Base-by-base conservation (phyloP, 2,888 invertebrate species). In the Gnatocerus cornutus region DNA sequence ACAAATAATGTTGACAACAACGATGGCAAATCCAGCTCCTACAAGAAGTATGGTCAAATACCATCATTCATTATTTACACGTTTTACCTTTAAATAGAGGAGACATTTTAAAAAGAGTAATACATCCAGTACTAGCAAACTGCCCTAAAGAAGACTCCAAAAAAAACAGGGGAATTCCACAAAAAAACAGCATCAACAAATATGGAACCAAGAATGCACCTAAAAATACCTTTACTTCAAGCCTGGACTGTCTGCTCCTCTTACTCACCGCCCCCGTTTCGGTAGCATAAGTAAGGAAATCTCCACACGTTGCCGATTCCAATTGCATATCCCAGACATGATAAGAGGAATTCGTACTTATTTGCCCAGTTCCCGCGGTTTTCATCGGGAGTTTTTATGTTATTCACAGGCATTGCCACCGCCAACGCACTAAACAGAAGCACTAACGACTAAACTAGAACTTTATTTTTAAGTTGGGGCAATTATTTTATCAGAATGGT, bases 141-240 rank as follows among this genome's bases (percentile, higher is more conserved):
- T 97, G 96, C 12, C 96, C 96, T 77, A 96, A 87, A 0, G 92
- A 89, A 0, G 94, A 91, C 85, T 97, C 96, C 89, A 97, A 87
- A 81, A 95, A 94, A 80, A 96, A 96, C 71, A 96, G 86, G 0
- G 96, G 96, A 67, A 96, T 92, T 1, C 96, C 96, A 78, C 94
- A 95, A 59, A 94, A 84, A 41, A 94, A 83, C 52, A 96, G 85
- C 84, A 96, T 95, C 69, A 95, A 82, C 48, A 94, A 86, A 83
- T 96, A 97, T 1, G 96, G 96, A 29, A 97, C 90, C 45, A 97
- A 87, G 83, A 97, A 97, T 3, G 96, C 96, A 69, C 95, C 93
- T 95, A 63, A 55, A 80, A 79, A 21, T 21, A 1, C 4, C 4
- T 21, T 21, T 21, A 21, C 1, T 21, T 21, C 21, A 21, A 21